phyloP scores from a whole-genome alignment of 2,113 vertebrate genomes.

The Sprattus sprattus region DNA sequence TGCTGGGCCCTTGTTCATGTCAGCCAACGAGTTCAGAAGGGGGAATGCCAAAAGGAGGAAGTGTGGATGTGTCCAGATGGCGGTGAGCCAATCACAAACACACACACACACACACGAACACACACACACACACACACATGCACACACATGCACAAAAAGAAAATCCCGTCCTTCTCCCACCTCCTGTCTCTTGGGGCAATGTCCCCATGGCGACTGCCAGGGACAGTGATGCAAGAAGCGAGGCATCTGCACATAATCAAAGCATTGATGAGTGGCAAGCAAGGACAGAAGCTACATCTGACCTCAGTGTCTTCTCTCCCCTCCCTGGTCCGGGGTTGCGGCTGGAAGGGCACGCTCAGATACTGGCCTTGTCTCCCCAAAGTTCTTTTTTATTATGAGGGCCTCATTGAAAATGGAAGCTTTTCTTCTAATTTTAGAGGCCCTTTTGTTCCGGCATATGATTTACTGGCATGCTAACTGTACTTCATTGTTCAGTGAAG shows the following conservation, averaged over 20 bases:
- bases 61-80: slow-evolving; percentile 12
- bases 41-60: not conserved
- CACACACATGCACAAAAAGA: not conserved
- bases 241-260: slow-evolving; percentile 73
- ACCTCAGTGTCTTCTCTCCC: not conserved
- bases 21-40: not conserved
- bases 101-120: not conserved
- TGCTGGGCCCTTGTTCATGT: not conserved
- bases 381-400: not conserved
- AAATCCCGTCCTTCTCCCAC: slow-evolving; percentile 9
- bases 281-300: not conserved
- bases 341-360: not conserved
- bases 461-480: not conserved
- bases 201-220: slow-evolving; percentile 44
- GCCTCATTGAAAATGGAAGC: not conserved
- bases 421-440: not conserved
- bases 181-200: slow-evolving; percentile 21
- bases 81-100: not conserved
- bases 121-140: not conserved
- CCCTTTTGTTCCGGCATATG: not conserved
- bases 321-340: not conserved
- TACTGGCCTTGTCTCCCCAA: not conserved
- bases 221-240: slow-evolving; percentile 58
- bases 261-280: slow-evolving; percentile 63
- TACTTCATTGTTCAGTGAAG: not conserved